Evolutionary conservation across 2,113 vertebrate genomes (phyloP), one percentile per base, ranked within the genome.

Genomic region (Brachypteracias leptosomus): DNA sequence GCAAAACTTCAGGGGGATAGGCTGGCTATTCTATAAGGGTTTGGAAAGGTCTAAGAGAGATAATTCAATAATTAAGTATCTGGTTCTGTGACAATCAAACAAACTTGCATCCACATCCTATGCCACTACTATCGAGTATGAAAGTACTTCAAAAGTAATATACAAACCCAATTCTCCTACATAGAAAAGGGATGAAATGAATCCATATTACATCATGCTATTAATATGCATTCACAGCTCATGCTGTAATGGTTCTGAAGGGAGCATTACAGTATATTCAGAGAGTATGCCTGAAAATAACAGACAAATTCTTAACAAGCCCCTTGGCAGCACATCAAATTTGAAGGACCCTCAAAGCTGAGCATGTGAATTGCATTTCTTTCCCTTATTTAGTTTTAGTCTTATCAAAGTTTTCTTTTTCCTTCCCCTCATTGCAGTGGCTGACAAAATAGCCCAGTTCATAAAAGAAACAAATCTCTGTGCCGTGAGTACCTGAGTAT

Each of bases 171-270:
- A 96, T 71, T 67, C 84, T 90, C 87, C 85, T 95, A 61, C 77
- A 75, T 58, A 51, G 82, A 73, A 95, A 72, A 97, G 83, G 42
- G 63, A 94, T 67, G 21, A 96, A 92, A 93, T 82, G 2, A 81
- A 85, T 90, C 83, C 66, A 55, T 63, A 80, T 90, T 96, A 89
- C 28, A 42, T 90, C 66, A 68, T 79, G n/a, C 36, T 82, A 79
- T 84, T 95, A 90, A 84, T 94, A 96, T 80, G 76, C 79, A 96
- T 96, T 96, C 91, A 85, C 49, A 92, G 40, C 74, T 97, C 81
- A 93, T 3, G 10, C 78, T 89, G 67, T 95, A 97, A 96, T 85
- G 51, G 81, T 65, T 97, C 92, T 97, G 85, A 97, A 97, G 97
- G 70, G 91, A 96, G 65, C 44, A 92, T 82, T 77, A 84, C 0